phyloP scores from a whole-genome alignment of 2,888 invertebrate species.

The Xestoiulus laeticollis region DNA sequence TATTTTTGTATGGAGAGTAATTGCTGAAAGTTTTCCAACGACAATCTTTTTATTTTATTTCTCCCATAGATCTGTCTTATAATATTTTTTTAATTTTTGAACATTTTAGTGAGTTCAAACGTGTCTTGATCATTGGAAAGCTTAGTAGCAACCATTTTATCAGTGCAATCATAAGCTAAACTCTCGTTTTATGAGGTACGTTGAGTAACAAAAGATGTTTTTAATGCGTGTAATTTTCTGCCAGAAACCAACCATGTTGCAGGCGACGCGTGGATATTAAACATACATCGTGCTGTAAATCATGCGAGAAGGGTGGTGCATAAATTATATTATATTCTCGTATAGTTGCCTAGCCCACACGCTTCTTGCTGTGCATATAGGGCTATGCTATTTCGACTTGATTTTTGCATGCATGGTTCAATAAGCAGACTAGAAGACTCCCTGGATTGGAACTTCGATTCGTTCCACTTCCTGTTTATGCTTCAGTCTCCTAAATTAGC shows the following conservation, averaged over 20 bases:
- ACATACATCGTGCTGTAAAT: background rate
- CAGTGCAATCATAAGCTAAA: background rate
- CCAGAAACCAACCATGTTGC: background rate
- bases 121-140: background rate
- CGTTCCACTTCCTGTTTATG: background rate
- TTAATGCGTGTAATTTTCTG: background rate
- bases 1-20: too few species aligned
- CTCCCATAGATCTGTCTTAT: too few species aligned
- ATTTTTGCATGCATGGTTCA: background rate
- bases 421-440: background rate
- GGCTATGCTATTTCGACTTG: background rate
- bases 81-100: too few species aligned
- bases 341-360: background rate
- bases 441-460: background rate
- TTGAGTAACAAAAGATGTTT: conserved; percentile 23
- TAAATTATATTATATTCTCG: background rate
- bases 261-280: background rate
- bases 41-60: too few species aligned
- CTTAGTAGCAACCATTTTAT: background rate
- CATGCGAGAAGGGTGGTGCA: conserved; percentile 24
- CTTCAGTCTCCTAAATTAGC: background rate
- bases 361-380: background rate
- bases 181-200: background rate
- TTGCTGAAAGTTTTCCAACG: too few species aligned
- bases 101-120: too few species aligned